phyloP scores from a whole-genome alignment of 1,140 invertebrate genomes.

The Eupeodes corollae region DNA sequence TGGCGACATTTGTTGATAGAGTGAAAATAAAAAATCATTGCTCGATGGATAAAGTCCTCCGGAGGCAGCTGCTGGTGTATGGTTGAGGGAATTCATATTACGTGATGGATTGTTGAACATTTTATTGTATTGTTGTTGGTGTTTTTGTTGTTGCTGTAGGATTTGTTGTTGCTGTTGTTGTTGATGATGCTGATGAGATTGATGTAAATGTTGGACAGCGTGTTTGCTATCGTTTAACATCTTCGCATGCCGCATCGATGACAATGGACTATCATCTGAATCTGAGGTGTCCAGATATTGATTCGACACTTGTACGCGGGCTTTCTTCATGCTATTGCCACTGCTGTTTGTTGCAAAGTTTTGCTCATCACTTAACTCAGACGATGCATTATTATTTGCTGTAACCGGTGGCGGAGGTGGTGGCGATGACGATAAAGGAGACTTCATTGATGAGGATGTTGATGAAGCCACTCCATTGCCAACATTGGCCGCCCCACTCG shows the following conservation, averaged over 20 bases:
- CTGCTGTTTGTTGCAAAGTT: too few relatives aligned
- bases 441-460: constrained; percentile 32
- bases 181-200: constrained; percentile 8
- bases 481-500: constrained; percentile 13
- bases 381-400: too few relatives aligned
- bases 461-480: constrained; percentile 21
- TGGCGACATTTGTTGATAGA: constrained; percentile 34
- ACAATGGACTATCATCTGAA: too few relatives aligned
- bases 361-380: too few relatives aligned
- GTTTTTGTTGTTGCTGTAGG: constrained; percentile 7
- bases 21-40: constrained; percentile 31
- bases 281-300: too few relatives aligned
- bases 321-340: too few relatives aligned
- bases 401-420: too few relatives aligned
- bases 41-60: constrained; percentile 27
- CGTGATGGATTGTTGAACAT: neutral
- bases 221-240: too few relatives aligned
- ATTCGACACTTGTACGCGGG: too few relatives aligned
- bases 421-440: constrained; percentile 27
- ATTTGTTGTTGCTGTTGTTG: constrained; percentile 2
- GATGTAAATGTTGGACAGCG: constrained; percentile 4
- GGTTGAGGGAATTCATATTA: neutral
- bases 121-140: neutral
- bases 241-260: too few relatives aligned
- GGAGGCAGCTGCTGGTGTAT: neutral